A percentile compares a stretch with the other conserved stretches of the same genome.
phyloP scores from a whole-genome alignment of 2,797 vertebrate species.

The Betta splendens region DNA sequence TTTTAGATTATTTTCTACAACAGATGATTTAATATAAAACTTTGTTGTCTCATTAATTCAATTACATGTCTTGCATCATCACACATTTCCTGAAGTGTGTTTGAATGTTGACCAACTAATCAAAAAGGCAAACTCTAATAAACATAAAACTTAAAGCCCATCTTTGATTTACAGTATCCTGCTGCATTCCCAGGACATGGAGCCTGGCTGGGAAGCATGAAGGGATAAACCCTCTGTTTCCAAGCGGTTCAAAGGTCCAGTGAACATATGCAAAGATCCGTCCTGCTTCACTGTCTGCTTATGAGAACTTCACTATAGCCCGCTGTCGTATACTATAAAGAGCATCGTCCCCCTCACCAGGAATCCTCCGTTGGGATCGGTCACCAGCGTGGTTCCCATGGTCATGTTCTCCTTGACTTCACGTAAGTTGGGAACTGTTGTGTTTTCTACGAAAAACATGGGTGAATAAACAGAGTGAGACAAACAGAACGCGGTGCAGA shows the following conservation, averaged over 20 bases:
- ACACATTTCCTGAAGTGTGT: no score
- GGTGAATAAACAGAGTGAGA: conserved; percentile 73
- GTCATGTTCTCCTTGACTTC: conserved; percentile 99
- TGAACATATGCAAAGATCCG: conserved; percentile 21
- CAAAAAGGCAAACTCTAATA: background rate
- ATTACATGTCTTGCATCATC: no score
- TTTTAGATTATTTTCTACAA: no score
- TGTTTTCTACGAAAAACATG: conserved; percentile 83
- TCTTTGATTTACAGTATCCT: conserved; percentile 46
- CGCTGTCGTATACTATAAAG: conserved; percentile 26
- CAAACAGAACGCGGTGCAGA: conserved; percentile 45
- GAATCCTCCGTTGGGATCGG: conserved; percentile 94
- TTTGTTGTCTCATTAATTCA: no score
- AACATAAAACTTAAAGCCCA: conserved; percentile 12
- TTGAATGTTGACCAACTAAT: no score
- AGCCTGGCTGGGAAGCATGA: conserved; percentile 29
- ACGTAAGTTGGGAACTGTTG: conserved; percentile 89
- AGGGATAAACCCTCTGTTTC: conserved; percentile 30
- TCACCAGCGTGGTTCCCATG: conserved; percentile 94
- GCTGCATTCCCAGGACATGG: conserved; percentile 51
- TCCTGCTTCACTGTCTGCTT: conserved; percentile 14
- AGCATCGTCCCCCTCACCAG: conserved; percentile 84
- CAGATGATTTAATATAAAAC: no score
- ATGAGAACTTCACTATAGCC: conserved; percentile 34
- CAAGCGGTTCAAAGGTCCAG: conserved; percentile 47